Evolutionary conservation across 2,888 invertebrate species (phyloP).

Genomic region (Torymus auratus): DNA sequence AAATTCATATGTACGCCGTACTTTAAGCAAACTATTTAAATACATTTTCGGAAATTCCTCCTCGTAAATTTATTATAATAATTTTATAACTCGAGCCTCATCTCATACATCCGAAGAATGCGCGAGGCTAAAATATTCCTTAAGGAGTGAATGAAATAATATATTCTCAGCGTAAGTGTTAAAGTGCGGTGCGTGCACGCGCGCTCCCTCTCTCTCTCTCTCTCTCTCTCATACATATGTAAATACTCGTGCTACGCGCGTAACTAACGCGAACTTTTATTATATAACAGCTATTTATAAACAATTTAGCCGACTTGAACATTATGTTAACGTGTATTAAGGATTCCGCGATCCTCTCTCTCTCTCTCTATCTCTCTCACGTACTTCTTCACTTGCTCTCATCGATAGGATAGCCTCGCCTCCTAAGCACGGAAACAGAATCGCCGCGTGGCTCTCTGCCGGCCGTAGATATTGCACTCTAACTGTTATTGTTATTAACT

Average conservation of each 20-base stretch:
- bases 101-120: no score
- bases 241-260: background rate
- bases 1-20: no score
- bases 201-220: background rate
- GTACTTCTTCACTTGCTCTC: no score
- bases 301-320: constrained; percentile 9
- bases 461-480: constrained; percentile 59
- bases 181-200: background rate
- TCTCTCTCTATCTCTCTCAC: no score
- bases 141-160: background rate
- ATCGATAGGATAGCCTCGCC: background rate
- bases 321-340: background rate
- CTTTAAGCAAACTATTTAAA: no score
- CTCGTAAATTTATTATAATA: no score
- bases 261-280: constrained; percentile 3
- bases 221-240: constrained; percentile 2
- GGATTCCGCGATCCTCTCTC: background rate
- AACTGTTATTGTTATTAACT: constrained; percentile 64
- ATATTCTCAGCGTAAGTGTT: background rate
- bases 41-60: no score
- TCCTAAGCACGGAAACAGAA: constrained; percentile 1
- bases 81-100: no score
- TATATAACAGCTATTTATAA: constrained; percentile 19
- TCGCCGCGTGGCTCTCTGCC: constrained; percentile 12
- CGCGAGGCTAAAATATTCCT: no score